Percentiles rank a stretch among this genome's conserved stretches.
These are phyloP conservation scores for Hoplias malabaricus DNA, from an alignment of 2,113 vertebrate genomes.

Conservation along the genomic window DNA sequence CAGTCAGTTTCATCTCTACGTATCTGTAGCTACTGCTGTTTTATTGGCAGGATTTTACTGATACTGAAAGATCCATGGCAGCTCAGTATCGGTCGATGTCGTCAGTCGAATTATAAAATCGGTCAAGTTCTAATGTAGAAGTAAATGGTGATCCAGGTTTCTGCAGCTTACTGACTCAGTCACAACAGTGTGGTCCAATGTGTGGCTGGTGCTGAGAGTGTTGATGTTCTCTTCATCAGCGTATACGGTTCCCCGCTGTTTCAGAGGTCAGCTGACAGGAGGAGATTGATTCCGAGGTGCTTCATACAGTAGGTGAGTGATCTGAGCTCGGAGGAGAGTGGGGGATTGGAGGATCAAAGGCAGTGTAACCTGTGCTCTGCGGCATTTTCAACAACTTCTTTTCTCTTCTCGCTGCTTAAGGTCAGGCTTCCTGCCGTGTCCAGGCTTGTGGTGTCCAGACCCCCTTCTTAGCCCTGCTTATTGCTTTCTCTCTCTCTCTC, in stretches of 20 bases:
- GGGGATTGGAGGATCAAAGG: slow-evolving; percentile 15
- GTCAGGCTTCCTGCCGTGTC: neutral
- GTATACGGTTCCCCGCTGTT: neutral
- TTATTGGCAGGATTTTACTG: no score
- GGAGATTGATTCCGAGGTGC: neutral
- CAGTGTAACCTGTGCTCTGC: neutral
- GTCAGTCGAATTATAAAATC: no score
- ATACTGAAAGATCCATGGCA: no score
- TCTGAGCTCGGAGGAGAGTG: neutral
- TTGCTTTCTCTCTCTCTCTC: neutral
- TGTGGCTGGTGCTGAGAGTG: neutral
- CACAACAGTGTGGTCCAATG: no score
- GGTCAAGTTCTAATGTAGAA: no score
- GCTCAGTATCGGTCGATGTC: no score
- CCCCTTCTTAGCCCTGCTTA: neutral
- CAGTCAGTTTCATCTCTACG: no score
- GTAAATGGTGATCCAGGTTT: no score
- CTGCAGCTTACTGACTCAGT: no score
- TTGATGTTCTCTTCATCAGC: neutral
- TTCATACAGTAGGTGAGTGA: neutral
- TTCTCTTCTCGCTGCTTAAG: neutral
- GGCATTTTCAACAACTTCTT: neutral
- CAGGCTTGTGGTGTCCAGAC: neutral
- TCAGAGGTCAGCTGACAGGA: neutral
- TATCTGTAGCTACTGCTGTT: no score